phyloP scores from a whole-genome alignment of 2,113 vertebrate species.

The Rhinoptilus africanus region DNA sequence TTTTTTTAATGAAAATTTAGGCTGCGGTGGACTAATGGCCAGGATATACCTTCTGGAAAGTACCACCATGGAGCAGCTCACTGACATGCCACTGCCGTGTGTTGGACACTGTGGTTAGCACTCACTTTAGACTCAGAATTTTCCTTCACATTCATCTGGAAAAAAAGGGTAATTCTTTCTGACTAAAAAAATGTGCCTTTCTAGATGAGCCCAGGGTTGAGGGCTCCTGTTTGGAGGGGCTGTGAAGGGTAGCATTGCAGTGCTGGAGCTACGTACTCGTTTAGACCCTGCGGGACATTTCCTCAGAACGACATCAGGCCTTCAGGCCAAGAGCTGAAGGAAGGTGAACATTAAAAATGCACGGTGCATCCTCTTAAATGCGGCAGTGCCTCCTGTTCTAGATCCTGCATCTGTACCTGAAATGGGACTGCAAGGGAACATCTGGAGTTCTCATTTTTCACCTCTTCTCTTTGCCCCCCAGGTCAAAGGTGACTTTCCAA shows the following conservation, averaged over 20 bases:
- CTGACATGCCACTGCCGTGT: not conserved
- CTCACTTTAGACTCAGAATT: not conserved
- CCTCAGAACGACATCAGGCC: not conserved
- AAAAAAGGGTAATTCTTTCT: constrained; percentile 55
- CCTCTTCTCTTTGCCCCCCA: not conserved
- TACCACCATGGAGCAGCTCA: not conserved
- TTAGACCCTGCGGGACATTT: not conserved
- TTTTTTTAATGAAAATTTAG: not conserved
- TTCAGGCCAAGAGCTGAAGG: not conserved
- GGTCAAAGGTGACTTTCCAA: not conserved
- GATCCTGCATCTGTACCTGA: not conserved
- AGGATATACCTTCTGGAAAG: constrained; percentile 25
- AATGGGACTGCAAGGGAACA: not conserved
- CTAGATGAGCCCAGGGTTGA: not conserved
- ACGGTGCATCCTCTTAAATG: not conserved
- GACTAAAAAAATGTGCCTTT: not conserved
- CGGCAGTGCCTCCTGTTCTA: not conserved
- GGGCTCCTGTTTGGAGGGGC: not conserved
- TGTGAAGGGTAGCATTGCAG: not conserved
- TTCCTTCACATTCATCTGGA: constrained; percentile 35
- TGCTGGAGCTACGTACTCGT: not conserved
- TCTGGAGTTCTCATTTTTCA: not conserved
- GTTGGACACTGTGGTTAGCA: constrained; percentile 16
- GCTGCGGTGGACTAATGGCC: not conserved
- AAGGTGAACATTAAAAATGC: not conserved